Percentiles rank a stretch among this genome's conserved stretches.
phyloP scores from a whole-genome alignment of 2,797 vertebrate species.

The Jordanella pulchra region DNA sequence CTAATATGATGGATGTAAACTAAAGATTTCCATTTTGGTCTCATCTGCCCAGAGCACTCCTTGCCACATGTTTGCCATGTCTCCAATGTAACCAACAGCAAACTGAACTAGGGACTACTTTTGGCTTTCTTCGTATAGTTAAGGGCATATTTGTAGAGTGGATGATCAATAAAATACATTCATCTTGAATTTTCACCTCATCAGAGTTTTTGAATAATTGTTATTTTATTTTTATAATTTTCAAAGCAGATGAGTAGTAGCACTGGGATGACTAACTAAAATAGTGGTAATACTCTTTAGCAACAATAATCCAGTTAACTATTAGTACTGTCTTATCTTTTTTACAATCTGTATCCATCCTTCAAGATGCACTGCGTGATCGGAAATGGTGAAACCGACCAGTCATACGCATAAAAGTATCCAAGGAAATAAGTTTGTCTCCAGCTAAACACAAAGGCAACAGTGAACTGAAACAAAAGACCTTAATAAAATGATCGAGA shows the following conservation, averaged over 20 bases:
- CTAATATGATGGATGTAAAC: background rate
- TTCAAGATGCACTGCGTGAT: background rate
- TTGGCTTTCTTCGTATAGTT: background rate
- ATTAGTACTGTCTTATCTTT: background rate
- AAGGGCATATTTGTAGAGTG: background rate
- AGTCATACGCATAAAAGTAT: conserved; percentile 4
- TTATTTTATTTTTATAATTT: background rate
- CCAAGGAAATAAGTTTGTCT: conserved; percentile 50
- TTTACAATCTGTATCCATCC: conserved; percentile 3
- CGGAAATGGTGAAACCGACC: conserved; percentile 2
- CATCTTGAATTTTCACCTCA: too few species aligned
- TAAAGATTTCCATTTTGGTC: background rate
- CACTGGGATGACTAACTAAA: background rate
- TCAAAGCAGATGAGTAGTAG: background rate
- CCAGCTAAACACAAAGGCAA: conserved; percentile 45
- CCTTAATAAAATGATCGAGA: conserved; percentile 40
- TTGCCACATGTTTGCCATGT: background rate
- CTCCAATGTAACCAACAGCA: too few species aligned
- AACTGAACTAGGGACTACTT: too few species aligned
- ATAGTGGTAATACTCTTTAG: background rate
- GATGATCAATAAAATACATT: too few species aligned
- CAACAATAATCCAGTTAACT: background rate
- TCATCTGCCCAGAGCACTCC: background rate
- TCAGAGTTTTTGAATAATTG: background rate
- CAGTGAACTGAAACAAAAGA: conserved; percentile 69